Percentiles rank a stretch among this genome's conserved stretches.
Evolutionary conservation across 2,113 vertebrate species (phyloP).

Genomic region (Sterrhoptilus dennistouni): DNA sequence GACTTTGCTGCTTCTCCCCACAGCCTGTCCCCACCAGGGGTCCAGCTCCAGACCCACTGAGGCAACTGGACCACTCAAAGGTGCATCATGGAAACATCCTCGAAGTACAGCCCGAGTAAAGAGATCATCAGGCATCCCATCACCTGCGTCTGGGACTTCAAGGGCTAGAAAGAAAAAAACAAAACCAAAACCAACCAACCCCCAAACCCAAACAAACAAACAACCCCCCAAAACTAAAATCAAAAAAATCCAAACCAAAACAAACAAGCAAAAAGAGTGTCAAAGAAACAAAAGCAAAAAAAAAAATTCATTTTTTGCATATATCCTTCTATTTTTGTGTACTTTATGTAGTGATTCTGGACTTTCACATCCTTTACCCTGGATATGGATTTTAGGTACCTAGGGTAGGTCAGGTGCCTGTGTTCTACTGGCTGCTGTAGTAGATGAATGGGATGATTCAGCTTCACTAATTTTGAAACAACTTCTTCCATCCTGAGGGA

Average conservation of each 20-base stretch:
- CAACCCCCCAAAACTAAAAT: neutral
- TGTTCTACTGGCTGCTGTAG: neutral
- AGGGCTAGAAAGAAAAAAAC: neutral
- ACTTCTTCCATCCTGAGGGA: neutral
- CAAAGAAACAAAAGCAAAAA: neutral
- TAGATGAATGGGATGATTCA: neutral
- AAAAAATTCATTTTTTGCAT: neutral
- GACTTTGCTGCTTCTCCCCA: neutral
- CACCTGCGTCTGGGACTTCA: neutral
- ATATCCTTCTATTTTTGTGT: neutral
- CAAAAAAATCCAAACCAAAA: neutral
- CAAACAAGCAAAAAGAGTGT: neutral
- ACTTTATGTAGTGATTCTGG: neutral
- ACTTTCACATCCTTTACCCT: neutral
- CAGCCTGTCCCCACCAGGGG: neutral
- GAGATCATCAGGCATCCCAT: neutral
- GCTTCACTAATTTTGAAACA: neutral
- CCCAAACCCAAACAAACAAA: too few species aligned
- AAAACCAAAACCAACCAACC: neutral
- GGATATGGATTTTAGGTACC: neutral
- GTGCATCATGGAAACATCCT: neutral
- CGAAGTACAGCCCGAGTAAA: neutral
- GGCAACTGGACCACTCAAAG: neutral
- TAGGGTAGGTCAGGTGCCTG: neutral
- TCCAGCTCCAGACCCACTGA: neutral